Percentiles rank a stretch among this genome's conserved stretches.
Evolutionary conservation across 23 tunicate genomes (phyloP).

Genomic region (Halocynthia roretzi): DNA sequence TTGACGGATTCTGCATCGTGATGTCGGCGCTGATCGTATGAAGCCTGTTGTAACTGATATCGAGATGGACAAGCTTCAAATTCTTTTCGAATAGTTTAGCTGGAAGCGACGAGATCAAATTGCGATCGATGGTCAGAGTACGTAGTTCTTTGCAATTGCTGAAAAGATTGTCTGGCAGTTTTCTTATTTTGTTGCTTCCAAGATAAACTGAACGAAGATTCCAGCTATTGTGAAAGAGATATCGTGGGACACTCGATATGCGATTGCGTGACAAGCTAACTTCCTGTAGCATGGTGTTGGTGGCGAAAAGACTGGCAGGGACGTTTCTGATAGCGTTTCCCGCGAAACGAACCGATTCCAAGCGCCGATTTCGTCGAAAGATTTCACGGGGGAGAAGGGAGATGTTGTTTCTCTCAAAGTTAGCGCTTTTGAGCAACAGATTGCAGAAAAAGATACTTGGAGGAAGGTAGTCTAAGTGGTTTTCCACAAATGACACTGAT

Average conservation of each 20-base stretch:
- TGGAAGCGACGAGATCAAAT: conserved; percentile 15
- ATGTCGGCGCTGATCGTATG: conserved; percentile 6
- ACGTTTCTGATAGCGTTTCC: neutral
- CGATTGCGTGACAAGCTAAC: conserved; percentile 13
- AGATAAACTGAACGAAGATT: neutral
- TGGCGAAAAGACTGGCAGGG: neutral
- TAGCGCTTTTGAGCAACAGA: neutral
- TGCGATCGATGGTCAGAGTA: conserved; percentile 11
- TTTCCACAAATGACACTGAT: conserved; percentile 10
- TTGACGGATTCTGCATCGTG: too few relatives aligned
- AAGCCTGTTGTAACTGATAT: conserved; percentile 24
- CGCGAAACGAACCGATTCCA: neutral
- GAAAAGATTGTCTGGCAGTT: conserved; percentile 6
- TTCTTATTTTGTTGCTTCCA: conserved; percentile 8
- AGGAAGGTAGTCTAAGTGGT: conserved; percentile 15
- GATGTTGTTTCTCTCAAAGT: conserved; percentile 19
- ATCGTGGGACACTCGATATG: conserved; percentile 1
- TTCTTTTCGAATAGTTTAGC: conserved; percentile 13
- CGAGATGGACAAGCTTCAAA: conserved; percentile 8
- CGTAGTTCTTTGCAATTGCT: conserved; percentile 19
- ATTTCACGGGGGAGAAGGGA: conserved; percentile 9
- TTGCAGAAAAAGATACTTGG: conserved; percentile 5
- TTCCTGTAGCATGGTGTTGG: conserved; percentile 4
- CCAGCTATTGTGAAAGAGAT: conserved; percentile 3
- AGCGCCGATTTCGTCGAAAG: conserved; percentile 8